Evolutionary conservation across 2,797 vertebrate genomes (phyloP), one percentile per base, ranked within the genome.

Genomic region (Sandelia bainsii): DNA sequence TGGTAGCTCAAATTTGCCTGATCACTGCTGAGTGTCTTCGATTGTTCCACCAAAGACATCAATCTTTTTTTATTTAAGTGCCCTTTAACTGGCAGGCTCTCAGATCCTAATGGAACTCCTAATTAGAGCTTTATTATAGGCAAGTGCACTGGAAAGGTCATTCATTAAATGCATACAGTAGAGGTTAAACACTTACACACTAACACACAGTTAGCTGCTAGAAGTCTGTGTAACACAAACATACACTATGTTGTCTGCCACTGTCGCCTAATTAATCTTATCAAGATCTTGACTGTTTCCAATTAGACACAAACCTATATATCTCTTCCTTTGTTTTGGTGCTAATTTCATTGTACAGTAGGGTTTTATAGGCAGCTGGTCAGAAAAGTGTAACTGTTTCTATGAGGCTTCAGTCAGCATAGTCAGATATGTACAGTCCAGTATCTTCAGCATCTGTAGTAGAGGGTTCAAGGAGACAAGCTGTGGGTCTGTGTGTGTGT

Each of bases 121-220:
- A 84, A 89, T 88, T 85, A 81, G 73, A 67, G 59, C 67, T 80
- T 78, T 57, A 67, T 81, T 82, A 89, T 77, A 68, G 73, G 53
- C 58, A 78, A 59, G 79, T 66, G 17, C 53, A 69, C 17, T 29
- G 62, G 27, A 81, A 84, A 87, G 82, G 85, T 76, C 80, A 51
- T 77, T 44, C 63, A 71, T 82, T 80, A 77, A 74, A 57, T 60
- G 46, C 13, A 37, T 76, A 81, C 77, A 80, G 73, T 58, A 42
- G 44, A 77, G 78, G 78, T 82, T 81, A 74, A 37, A 74, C 69
- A 75, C 70, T 48, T 50, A 53, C 52, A 6, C 37, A 75, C 70
- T 48, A 48, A 53, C 52, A 6, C 37, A 74, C 46, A 52, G 75
- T 22, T 23, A 40, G 39, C 39, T 48, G 27, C 44, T 60, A 12